Conservation (phyloP, 2,888 invertebrate species). For the Drosophila kuntzei region DNA sequence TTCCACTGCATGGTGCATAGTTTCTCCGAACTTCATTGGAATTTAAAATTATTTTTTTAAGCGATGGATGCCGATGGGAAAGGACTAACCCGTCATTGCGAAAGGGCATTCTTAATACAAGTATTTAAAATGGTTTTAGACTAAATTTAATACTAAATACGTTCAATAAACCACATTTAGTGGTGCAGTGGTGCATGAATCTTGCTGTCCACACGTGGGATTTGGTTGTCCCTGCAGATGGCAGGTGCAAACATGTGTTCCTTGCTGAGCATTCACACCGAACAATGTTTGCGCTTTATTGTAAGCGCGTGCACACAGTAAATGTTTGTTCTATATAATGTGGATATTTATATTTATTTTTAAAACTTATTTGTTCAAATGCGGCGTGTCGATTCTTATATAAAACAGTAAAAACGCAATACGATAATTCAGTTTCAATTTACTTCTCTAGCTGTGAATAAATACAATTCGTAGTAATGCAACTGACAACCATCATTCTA, state of each 20-base stretch:
- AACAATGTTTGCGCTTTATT: not conserved
- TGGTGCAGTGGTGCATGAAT: not conserved
- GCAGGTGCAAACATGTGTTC: constrained; percentile 3
- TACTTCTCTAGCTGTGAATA: not conserved
- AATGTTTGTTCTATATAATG: constrained; percentile 15
- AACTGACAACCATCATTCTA: constrained; percentile 1
- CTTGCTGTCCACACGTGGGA: not conserved
- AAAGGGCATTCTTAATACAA: not conserved
- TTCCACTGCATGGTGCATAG: constrained; percentile 5
- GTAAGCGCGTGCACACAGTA: constrained; percentile 4
- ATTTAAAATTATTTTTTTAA: not conserved
- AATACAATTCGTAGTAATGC: constrained; percentile 9
- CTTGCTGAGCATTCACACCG: constrained; percentile 3
- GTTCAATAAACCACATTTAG: not conserved
- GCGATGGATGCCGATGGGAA: not conserved
- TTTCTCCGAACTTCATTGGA: not conserved
- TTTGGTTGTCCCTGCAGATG: constrained; percentile 5
- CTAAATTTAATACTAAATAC: not conserved
- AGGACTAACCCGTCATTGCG: too few relatives aligned
- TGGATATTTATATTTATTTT: constrained; percentile 20
- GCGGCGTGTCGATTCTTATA: constrained; percentile 1
- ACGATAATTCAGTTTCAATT: not conserved
- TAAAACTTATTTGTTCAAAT: constrained; percentile 30
- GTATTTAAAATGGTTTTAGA: not conserved
- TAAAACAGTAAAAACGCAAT: constrained; percentile 1